Evolutionary conservation across 2,888 invertebrate genomes (phyloP), one percentile per base, ranked within the genome.

Genomic region (Caenorhabditis zanzibari): DNA sequence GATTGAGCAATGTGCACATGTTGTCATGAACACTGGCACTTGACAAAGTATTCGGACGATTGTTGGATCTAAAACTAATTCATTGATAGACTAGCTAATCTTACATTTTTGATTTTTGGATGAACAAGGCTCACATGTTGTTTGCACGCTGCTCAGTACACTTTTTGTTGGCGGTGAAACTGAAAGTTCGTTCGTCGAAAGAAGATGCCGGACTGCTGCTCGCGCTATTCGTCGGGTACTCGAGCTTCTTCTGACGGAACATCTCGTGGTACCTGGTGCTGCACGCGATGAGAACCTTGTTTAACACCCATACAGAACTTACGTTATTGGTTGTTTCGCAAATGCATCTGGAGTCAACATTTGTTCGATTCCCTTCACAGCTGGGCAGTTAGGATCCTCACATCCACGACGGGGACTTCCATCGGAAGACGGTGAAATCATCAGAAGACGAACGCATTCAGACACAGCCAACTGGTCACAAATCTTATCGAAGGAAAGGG

Each of bases 271-370:
- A 91, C 52, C 88, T 90, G 74, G 68, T 63, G 73, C 66, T 61
- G 28, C 63, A 64, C 59, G 69, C 75, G 54, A 69, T 63, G 54
- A 75, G 63, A 35, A 52, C 52, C 68, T 68, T 68, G 64, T n/a
- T 10, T 14, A 14, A 38, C 59, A 66, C 54, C 66, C 72, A 74
- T 68, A 38, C 19, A n/a, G 35, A 73, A 86, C 88, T 83, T 47
- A 89, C 85, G 90, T 88, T 2, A 91, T 71, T 7, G 91, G 91
- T 61, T 91, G 91, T 41, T 89, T 87, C n/a, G 90, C 90, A 63
- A 91, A 91, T 6, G 91, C 89, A 61, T 91, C 91, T 10, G 91
- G 91, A 1, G 91, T 90, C 58, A 91, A 81, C 85, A 91, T 87
- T 56, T 87, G 88, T 28, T 88, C 90, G 28, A 88, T 88, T n/a